Base-by-base conservation (phyloP, 2,797 vertebrate species). In the Molossus molossus region DNA sequence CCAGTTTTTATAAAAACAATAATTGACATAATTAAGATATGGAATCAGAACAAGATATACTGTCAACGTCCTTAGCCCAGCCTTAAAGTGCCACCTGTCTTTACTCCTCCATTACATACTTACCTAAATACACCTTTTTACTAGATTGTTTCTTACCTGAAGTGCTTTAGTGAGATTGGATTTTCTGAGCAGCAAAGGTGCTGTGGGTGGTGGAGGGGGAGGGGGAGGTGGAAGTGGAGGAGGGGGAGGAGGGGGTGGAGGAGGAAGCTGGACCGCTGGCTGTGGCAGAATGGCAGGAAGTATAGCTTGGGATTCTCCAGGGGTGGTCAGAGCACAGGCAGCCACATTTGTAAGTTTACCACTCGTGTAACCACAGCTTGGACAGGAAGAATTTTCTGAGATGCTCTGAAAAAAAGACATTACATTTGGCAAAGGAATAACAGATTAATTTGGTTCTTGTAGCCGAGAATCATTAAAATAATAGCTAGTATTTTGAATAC, bases 131-230 rank as follows among this genome's bases (percentile, higher is more conserved):
- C 0, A 77, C 6, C 79, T 11, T 72, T 93, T 72, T 93, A 90
- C 7, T 6, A 55, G 62, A 18, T 69, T 6, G 13, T 15, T 85
- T 62, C 96, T 82, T 98, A 99, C 99, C 99, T 97, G 98, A 81
- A 90, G 96, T 57, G 94, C 73, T 96, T 97, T 97, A 11, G 96
- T 80, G 62, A 94, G 58, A 6, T 84, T 82, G 69, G 94, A 86
- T 83, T 88, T 98, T 79, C 94, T 98, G 91, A 98, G 95, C 69
- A 96, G 70, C 64, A 98, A 91, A 53, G 98, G 96, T 25, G 96
- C 97, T 84, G 92, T 97, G 8, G 96, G 97, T 6, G 96, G 92
- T 1, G 88, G 94, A 9, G 97, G 97, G 0, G 96, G 98, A 4
- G 97, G 98, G 2, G 92, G 97, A 0, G 97, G 98, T 0, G 98